These are phyloP conservation scores for Meteorus sp. DNA, from an alignment of 1,140 invertebrate species.

Conservation along the genomic window DNA sequence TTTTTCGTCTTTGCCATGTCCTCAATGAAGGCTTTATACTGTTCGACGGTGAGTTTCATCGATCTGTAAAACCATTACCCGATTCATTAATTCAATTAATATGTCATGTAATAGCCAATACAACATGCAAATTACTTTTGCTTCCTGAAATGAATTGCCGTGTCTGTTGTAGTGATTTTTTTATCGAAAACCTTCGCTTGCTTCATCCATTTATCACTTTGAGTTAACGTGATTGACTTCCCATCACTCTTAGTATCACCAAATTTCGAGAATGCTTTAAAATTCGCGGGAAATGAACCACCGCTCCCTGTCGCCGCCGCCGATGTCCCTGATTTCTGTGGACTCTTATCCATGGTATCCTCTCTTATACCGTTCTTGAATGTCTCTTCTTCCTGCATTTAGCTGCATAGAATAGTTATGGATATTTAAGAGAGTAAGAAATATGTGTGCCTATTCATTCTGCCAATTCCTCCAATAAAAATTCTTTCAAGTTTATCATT, in stretches of 20 bases:
- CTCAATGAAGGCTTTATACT: constrained; percentile 81
- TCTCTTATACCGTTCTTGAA: constrained; percentile 33
- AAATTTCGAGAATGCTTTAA: constrained; percentile 80
- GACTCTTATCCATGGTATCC: constrained; percentile 44
- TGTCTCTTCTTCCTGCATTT: constrained; percentile 1
- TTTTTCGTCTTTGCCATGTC: constrained; percentile 81
- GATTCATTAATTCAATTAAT: constrained; percentile 1
- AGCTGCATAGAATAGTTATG: not conserved
- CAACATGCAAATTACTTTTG: constrained; percentile 66
- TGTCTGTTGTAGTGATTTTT: constrained; percentile 86
- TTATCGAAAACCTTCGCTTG: constrained; percentile 93
- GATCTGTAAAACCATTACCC: constrained; percentile 47
- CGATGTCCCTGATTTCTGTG: constrained; percentile 38
- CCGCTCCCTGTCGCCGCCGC: constrained; percentile 17
- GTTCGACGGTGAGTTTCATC: constrained; percentile 69
- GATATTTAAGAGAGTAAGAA: not conserved
- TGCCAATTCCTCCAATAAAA: not conserved
- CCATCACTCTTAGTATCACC: constrained; percentile 86
- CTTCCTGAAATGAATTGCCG: constrained; percentile 86
- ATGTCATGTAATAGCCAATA: not conserved
- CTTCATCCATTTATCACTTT: constrained; percentile 95
- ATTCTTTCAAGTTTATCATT: too few species aligned
- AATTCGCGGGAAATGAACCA: constrained; percentile 49
- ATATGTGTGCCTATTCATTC: not conserved
- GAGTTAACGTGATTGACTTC: constrained; percentile 81